Conservation (phyloP, 2,797 vertebrate species). For the Tenualosa thibaudeaui region DNA sequence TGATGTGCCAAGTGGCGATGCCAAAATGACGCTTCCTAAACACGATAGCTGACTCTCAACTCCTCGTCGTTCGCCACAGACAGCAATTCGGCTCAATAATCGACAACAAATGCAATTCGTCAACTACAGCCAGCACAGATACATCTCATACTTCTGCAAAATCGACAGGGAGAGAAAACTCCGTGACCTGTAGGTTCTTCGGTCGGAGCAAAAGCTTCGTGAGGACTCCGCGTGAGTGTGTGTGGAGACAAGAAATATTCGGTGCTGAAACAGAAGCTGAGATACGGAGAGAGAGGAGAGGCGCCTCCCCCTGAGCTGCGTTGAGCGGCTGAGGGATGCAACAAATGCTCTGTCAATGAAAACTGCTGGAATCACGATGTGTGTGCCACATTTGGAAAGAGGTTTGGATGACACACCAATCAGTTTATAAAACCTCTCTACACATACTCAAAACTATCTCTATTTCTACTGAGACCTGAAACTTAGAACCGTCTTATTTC, state of each 20-base stretch:
- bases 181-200: conserved; percentile 4
- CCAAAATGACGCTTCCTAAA: conserved; percentile 44
- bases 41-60: conserved; percentile 13
- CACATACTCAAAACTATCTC: neutral
- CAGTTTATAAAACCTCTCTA: neutral
- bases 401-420: neutral
- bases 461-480: neutral
- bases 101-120: conserved; percentile 8
- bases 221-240: conserved; percentile 6
- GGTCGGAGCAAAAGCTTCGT: neutral
- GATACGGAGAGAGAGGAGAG: neutral
- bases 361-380: neutral
- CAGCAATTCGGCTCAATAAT: neutral
- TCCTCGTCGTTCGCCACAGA: conserved; percentile 7
- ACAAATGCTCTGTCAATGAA: conserved; percentile 23
- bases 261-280: conserved; percentile 43
- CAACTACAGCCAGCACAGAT: neutral
- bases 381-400: neutral
- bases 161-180: neutral
- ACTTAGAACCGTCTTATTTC: neutral
- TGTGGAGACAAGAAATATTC: conserved; percentile 43
- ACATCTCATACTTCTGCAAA: neutral
- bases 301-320: neutral
- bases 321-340: conserved; percentile 15
- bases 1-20: conserved; percentile 50